These are phyloP conservation scores for Temnothorax rugatulus DNA, from an alignment of 2,888 invertebrate genomes.

Conservation along the genomic window DNA sequence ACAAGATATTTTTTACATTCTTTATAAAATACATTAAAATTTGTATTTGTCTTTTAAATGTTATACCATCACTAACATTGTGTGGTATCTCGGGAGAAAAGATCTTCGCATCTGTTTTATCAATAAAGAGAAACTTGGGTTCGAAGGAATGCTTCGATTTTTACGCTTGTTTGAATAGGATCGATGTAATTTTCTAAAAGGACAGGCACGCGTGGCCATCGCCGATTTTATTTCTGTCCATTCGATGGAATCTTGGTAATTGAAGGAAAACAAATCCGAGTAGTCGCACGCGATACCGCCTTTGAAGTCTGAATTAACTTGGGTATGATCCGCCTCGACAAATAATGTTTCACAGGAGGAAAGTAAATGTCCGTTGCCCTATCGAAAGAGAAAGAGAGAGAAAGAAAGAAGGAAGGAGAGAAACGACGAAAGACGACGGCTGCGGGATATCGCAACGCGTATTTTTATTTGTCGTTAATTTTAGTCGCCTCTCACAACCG, in stretches of 20 bases:
- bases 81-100: background rate
- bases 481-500: conserved; percentile 43
- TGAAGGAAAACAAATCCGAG: conserved; percentile 49
- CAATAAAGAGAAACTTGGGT: background rate
- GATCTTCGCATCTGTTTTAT: background rate
- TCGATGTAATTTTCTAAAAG: background rate
- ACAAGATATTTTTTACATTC: background rate
- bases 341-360: conserved; percentile 25
- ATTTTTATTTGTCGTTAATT: conserved; percentile 52
- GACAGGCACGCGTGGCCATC: background rate
- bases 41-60: background rate
- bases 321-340: conserved; percentile 27
- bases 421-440: conserved; percentile 7
- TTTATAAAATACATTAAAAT: background rate
- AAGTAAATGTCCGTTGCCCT: background rate
- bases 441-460: conserved; percentile 31
- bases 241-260: conserved; percentile 23
- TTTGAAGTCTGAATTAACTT: conserved; percentile 45
- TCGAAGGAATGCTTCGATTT: conserved; percentile 8
- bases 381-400: conserved; percentile 17
- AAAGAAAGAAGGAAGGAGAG: conserved; percentile 10
- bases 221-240: conserved; percentile 2
- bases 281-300: background rate
- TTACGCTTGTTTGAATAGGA: background rate
- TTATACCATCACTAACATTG: background rate